A percentile compares a stretch with the other conserved stretches of the same genome.
phyloP scores from a whole-genome alignment of 2,797 vertebrate species.

The Coranthus polyacanthus region DNA sequence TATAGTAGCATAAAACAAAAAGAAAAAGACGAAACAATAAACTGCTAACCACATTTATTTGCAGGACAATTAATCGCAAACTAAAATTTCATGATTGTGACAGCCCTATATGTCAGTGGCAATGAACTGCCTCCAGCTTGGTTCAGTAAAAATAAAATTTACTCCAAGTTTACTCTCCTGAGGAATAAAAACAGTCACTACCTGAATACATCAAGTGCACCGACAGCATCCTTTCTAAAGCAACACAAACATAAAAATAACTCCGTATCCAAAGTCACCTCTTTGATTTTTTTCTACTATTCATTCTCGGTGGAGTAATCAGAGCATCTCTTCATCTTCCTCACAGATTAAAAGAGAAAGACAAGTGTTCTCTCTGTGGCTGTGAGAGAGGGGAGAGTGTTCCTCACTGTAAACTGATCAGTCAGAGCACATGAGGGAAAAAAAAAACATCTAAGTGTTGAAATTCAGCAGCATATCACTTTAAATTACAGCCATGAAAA shows the following conservation, averaged over 20 bases:
- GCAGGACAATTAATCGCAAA: neutral
- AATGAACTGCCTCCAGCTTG: slow-evolving; percentile 13
- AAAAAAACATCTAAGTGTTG: slow-evolving; percentile 55
- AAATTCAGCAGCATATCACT: slow-evolving; percentile 47
- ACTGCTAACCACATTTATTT: too few species aligned
- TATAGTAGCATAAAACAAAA: too few species aligned
- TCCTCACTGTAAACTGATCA: slow-evolving; percentile 52
- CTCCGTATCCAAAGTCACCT: slow-evolving; percentile 43
- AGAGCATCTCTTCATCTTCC: slow-evolving; percentile 55
- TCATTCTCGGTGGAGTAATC: slow-evolving; percentile 51
- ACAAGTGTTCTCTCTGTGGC: slow-evolving; percentile 40
- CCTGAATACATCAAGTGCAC: slow-evolving; percentile 31
- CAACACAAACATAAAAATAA: slow-evolving; percentile 53
- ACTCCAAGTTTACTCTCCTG: slow-evolving; percentile 35
- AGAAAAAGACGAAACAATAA: too few species aligned
- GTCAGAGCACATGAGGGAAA: slow-evolving; percentile 28
- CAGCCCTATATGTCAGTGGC: neutral
- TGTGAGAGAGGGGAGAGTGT: slow-evolving; percentile 25
- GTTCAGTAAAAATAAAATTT: slow-evolving; percentile 13
- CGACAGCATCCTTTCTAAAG: slow-evolving; percentile 37
- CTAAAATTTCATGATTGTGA: neutral
- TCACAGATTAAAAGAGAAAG: slow-evolving; percentile 52
- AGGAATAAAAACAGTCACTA: slow-evolving; percentile 41
- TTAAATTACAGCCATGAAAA: slow-evolving; percentile 65
- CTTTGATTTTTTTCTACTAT: slow-evolving; percentile 23